These are phyloP conservation scores for Petrolisthes manimaculis DNA, from an alignment of 2,888 invertebrate species.

Conservation along the genomic window DNA sequence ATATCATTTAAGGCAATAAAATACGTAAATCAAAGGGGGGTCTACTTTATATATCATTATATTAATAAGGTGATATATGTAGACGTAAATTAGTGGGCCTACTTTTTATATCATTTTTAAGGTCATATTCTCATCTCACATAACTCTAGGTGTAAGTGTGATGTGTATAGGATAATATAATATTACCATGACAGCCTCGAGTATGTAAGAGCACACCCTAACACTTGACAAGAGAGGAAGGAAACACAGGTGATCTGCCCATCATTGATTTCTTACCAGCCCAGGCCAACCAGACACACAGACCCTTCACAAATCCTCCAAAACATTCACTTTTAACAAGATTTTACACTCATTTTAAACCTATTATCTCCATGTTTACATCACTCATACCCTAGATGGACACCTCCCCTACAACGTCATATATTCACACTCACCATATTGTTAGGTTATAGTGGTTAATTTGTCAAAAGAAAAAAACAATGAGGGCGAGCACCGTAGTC, in stretches of 20 bases:
- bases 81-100: too few relatives aligned
- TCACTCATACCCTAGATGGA: neutral
- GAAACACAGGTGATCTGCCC: neutral
- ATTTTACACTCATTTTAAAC: neutral
- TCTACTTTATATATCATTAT: too few relatives aligned
- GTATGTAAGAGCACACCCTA: neutral
- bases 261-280: neutral
- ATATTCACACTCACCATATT: constrained; percentile 8
- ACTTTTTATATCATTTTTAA: too few relatives aligned
- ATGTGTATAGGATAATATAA: too few relatives aligned
- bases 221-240: neutral
- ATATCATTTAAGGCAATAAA: too few relatives aligned
- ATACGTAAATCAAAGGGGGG: too few relatives aligned
- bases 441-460: constrained; percentile 9
- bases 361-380: neutral
- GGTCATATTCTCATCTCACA: too few relatives aligned
- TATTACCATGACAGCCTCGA: too few relatives aligned
- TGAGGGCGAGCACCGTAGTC: constrained; percentile 11
- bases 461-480: constrained; percentile 11
- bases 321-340: neutral
- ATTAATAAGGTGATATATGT: too few relatives aligned
- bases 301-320: neutral
- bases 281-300: neutral
- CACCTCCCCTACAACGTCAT: neutral
- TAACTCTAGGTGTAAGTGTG: too few relatives aligned